These are phyloP conservation scores for Argentina silus DNA, from an alignment of 2,797 vertebrate genomes.

Conservation along the genomic window DNA sequence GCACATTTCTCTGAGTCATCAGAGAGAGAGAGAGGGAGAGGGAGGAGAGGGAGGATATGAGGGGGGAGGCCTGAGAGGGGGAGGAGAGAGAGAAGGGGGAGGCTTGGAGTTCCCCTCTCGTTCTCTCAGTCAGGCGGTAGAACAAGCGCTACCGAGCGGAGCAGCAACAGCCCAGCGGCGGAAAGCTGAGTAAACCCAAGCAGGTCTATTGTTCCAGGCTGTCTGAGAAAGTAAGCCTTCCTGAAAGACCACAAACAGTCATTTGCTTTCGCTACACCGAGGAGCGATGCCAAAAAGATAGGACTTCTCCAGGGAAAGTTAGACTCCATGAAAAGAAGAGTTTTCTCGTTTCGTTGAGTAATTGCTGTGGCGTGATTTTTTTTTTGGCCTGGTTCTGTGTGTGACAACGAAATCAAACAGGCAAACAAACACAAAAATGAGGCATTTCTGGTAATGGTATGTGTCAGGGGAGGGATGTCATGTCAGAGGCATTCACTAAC, in stretches of 20 bases:
- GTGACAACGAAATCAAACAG: too few relatives aligned
- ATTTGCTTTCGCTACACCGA: constrained; percentile 39
- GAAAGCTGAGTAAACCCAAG: constrained; percentile 35
- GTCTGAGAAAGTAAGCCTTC: constrained; percentile 66
- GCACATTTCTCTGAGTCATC: constrained; percentile 83
- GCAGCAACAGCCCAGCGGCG: not conserved
- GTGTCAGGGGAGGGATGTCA: too few relatives aligned
- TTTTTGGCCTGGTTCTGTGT: too few relatives aligned
- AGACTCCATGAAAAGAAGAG: not conserved
- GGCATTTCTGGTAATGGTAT: too few relatives aligned
- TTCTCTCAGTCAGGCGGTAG: constrained; percentile 11
- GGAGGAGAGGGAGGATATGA: constrained; percentile 15
- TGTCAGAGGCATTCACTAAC: too few relatives aligned
- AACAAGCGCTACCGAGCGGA: not conserved
- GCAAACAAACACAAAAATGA: too few relatives aligned
- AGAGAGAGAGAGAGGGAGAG: constrained; percentile 23
- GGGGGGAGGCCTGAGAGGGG: constrained; percentile 26
- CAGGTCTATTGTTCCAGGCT: constrained; percentile 70
- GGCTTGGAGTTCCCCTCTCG: constrained; percentile 60
- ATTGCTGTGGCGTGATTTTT: too few relatives aligned
- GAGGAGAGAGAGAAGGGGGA: constrained; percentile 16
- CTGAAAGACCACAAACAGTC: constrained; percentile 67
- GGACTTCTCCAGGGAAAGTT: too few relatives aligned
- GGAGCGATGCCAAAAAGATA: constrained; percentile 54
- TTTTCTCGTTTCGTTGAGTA: not conserved